A percentile compares a stretch with the other conserved stretches of the same genome.
phyloP scores from a whole-genome alignment of 2,113 vertebrate genomes.

The Chloroceryle aenea region DNA sequence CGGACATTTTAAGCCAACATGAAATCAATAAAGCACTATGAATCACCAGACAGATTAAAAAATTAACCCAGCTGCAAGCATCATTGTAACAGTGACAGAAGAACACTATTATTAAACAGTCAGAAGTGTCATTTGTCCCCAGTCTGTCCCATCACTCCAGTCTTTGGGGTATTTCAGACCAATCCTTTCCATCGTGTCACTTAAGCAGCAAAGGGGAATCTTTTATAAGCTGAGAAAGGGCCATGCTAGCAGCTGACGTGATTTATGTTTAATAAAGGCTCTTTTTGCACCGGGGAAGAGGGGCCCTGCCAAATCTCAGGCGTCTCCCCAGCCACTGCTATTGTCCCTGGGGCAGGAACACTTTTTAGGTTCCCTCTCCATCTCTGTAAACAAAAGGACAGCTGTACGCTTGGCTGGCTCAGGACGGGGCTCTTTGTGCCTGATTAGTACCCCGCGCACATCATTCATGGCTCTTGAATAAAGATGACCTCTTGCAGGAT shows the following conservation, averaged over 20 bases:
- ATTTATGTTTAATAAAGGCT: slow-evolving; percentile 68
- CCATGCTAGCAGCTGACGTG: slow-evolving; percentile 25
- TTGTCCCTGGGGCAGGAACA: slow-evolving; percentile 53
- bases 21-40: slow-evolving; percentile 6
- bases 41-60: not conserved
- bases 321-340: slow-evolving; percentile 4
- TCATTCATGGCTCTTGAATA: slow-evolving; percentile 71
- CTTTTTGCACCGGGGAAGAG: slow-evolving; percentile 43
- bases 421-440: slow-evolving; percentile 58
- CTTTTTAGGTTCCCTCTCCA: slow-evolving; percentile 60
- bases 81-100: not conserved
- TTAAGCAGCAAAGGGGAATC: slow-evolving; percentile 29
- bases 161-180: slow-evolving; percentile 10
- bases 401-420: slow-evolving; percentile 71
- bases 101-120: not conserved
- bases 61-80: not conserved
- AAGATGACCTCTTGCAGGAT: slow-evolving; percentile 63
- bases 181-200: slow-evolving; percentile 33
- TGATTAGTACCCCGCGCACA: slow-evolving; percentile 48
- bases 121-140: slow-evolving; percentile 9
- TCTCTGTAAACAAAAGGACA: slow-evolving; percentile 66
- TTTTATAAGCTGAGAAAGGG: slow-evolving; percentile 61
- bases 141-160: not conserved
- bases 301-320: slow-evolving; percentile 65
- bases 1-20: not conserved